Percentiles rank a stretch among this genome's conserved stretches.
phyloP scores from a whole-genome alignment of 2,113 vertebrate species.

The Lonchura striata region DNA sequence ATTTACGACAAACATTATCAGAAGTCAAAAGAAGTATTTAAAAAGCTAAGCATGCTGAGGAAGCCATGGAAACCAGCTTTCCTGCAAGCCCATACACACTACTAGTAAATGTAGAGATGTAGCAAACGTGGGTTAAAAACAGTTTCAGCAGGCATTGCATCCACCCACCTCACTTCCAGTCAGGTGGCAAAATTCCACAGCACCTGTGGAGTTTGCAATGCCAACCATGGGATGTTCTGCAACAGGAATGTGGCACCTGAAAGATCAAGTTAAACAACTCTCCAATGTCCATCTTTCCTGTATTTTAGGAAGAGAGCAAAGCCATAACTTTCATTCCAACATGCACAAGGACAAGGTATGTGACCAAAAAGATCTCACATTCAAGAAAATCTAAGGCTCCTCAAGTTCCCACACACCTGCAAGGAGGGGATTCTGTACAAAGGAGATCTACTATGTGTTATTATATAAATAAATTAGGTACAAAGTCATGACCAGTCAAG shows the following conservation, averaged over 20 bases:
- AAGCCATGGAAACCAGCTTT: neutral
- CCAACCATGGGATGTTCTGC: slow-evolving; percentile 78
- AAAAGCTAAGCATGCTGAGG: neutral
- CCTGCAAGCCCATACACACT: neutral
- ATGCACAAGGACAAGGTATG: neutral
- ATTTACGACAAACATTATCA: neutral
- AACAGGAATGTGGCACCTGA: slow-evolving; percentile 87
- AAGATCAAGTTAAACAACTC: neutral
- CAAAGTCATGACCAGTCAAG: neutral
- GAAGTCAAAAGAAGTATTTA: neutral
- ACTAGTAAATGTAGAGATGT: neutral
- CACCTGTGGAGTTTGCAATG: slow-evolving; percentile 82
- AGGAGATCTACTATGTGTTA: neutral
- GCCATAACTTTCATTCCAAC: neutral
- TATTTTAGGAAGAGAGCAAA: neutral
- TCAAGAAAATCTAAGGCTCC: neutral
- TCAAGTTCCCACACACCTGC: neutral
- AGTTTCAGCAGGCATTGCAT: neutral
- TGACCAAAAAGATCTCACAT: neutral
- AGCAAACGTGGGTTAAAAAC: neutral
- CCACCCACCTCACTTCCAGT: slow-evolving; percentile 79
- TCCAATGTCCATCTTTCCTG: neutral
- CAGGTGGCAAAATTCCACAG: slow-evolving; percentile 80
- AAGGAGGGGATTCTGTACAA: fast-evolving
- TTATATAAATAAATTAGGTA: neutral